Base-by-base conservation (phyloP, 2,797 vertebrate genomes). In the Thripadectes ignobilis region DNA sequence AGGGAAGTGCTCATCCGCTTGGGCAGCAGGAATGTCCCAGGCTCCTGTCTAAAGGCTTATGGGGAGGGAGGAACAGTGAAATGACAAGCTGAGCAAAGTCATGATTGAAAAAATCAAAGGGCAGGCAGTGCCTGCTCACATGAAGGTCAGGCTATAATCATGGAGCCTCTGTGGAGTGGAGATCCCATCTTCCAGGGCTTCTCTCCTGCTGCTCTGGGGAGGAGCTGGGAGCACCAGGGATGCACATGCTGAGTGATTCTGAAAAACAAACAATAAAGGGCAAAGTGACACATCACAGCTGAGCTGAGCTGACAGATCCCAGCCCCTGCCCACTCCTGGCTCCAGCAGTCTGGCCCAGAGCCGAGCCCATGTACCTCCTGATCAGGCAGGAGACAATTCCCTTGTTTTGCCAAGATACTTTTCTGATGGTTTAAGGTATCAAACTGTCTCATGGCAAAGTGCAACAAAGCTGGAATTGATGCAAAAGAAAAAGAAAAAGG, bases 341-440 rank as follows among this genome's bases (percentile, higher is more conserved):
- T 61, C 43, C 3, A 4, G 52, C 69, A 36, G 48, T 22, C 26
- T 0, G 0, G 66, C 36, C n/a, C 13, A 12, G 43, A 22, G 14
- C 36, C 0, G 9, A 74, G 36, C 7, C 2, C 18, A 29, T 26
- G 68, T 17, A 27, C 23, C 30, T 83, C 54, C 39, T 67, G 34
- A 48, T 34, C 39, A 62, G 55, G 13, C 41, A n/a, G 48, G 23
- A 79, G 43, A 51, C 1, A 2, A 67, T 43, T 43, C 26, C 27
- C 17, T 58, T 75, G 48, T 54, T 67, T 82, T 41, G 16, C 85
- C 13, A 22, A 30, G 34, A 17, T 79, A 48, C n/a, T 79, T 67
- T 77, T 67, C 54, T 54, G 29, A 24, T 72, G 19, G 11, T 54
- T 62, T 72, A 36, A 24, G 57, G 27, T 78, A 41, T 57, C 23